phyloP scores from a whole-genome alignment of 2,888 invertebrate species.

The Pristionchus exspectatus region DNA sequence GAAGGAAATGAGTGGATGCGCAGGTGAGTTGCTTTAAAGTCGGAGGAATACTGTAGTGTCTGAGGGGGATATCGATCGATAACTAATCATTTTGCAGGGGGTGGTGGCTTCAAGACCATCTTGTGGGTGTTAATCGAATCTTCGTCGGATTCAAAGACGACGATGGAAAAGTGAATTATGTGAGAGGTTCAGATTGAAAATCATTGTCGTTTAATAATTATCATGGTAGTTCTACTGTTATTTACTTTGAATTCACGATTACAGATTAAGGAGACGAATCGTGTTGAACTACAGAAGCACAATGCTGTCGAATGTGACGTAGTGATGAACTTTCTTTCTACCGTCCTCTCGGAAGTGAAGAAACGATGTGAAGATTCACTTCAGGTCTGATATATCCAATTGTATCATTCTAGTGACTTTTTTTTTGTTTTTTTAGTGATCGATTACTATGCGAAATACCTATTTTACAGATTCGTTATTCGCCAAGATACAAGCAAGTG shows the following conservation, averaged over 20 bases:
- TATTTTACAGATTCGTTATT: not conserved
- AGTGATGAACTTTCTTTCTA: not conserved
- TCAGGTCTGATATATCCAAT: not conserved
- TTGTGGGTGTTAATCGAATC: conserved; percentile 85
- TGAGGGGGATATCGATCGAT: not conserved
- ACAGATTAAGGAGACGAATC: not conserved
- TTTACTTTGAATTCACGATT: not conserved
- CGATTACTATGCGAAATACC: not conserved
- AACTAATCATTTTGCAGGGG: not conserved
- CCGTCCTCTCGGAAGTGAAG: conserved; percentile 5
- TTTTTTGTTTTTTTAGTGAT: too few relatives aligned
- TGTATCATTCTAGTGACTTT: too few relatives aligned
- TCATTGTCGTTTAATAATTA: not conserved
- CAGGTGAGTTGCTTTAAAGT: not conserved
- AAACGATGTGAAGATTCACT: not conserved
- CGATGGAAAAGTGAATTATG: conserved; percentile 83
- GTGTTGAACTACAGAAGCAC: not conserved
- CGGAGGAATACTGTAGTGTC: not conserved
- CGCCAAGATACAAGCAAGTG: not conserved
- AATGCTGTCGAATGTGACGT: not conserved
- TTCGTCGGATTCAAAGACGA: conserved; percentile 86
- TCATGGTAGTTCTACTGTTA: too few relatives aligned
- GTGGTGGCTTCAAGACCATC: conserved; percentile 89
- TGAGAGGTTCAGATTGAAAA: not conserved
- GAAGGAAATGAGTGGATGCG: not conserved